A percentile compares a stretch with the other conserved stretches of the same genome.
Evolutionary conservation across 2,113 vertebrate genomes (phyloP).

Genomic region (Struthio camelus): DNA sequence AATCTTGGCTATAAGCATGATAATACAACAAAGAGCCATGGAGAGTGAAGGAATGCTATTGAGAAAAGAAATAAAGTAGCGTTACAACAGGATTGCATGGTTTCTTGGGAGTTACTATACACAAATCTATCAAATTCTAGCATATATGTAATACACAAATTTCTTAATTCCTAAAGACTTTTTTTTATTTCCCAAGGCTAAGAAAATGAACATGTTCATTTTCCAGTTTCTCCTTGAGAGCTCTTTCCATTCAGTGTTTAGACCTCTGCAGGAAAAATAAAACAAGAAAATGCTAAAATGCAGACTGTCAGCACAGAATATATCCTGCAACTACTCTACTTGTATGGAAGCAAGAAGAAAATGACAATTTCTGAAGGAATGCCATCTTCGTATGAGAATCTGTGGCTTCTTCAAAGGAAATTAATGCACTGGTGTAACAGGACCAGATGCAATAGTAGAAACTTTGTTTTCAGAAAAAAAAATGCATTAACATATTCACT

Average conservation of each 20-base stretch:
- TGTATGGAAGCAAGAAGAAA: background rate
- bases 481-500: background rate
- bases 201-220: background rate
- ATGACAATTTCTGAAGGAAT: background rate
- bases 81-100: background rate
- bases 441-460: background rate
- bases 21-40: background rate
- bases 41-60: background rate
- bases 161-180: background rate
- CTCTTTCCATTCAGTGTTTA: background rate
- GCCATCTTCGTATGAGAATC: background rate
- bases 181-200: background rate
- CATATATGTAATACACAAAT: background rate
- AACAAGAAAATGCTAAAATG: background rate
- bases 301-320: background rate
- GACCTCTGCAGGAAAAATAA: background rate
- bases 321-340: background rate
- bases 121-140: background rate
- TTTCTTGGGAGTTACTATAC: background rate
- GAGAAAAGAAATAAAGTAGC: background rate
- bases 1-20: background rate
- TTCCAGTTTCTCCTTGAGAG: background rate
- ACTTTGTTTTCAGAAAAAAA: background rate
- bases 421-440: background rate
- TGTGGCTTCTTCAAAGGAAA: constrained; percentile 25